phyloP scores from a whole-genome alignment of 2,888 invertebrate species.

The Lasiommata megera region DNA sequence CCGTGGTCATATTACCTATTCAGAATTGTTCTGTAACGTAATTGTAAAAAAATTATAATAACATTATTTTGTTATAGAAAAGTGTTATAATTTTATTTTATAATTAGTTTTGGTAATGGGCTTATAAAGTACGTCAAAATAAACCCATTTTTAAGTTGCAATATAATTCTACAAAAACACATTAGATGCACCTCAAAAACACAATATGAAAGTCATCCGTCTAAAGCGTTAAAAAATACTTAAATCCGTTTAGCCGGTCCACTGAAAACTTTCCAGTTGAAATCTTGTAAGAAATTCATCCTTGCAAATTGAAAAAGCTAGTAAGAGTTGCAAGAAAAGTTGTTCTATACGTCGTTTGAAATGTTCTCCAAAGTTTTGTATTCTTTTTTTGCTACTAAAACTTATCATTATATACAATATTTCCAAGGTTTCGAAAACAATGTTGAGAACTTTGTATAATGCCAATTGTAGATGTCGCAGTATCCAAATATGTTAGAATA shows the following conservation, averaged over 20 bases:
- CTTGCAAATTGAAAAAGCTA: constrained; percentile 40
- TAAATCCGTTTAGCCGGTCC: constrained; percentile 24
- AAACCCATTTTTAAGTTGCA: too few species aligned
- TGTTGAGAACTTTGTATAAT: constrained; percentile 3
- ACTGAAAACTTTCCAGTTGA: constrained; percentile 31
- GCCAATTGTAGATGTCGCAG: not conserved
- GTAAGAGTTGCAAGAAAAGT: constrained; percentile 30
- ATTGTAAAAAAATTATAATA: too few species aligned
- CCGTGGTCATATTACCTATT: too few species aligned
- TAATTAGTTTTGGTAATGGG: too few species aligned
- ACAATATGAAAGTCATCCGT: not conserved
- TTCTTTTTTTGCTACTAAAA: constrained; percentile 11
- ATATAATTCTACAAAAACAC: too few species aligned
- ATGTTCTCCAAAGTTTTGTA: constrained; percentile 16
- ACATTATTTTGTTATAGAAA: too few species aligned
- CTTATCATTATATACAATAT: constrained; percentile 4
- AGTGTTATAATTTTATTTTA: too few species aligned
- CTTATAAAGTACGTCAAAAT: too few species aligned
- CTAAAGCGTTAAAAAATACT: constrained; percentile 20
- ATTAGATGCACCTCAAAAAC: not conserved
- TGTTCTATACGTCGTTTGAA: constrained; percentile 26
- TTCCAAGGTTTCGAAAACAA: constrained; percentile 1
- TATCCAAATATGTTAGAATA: not conserved
- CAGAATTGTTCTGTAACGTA: too few species aligned
- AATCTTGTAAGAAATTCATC: constrained; percentile 38